Evolutionary conservation across 1,140 invertebrate genomes (phyloP), one percentile per base, ranked within the genome.

Genomic region (Wiebesia pumilae): DNA sequence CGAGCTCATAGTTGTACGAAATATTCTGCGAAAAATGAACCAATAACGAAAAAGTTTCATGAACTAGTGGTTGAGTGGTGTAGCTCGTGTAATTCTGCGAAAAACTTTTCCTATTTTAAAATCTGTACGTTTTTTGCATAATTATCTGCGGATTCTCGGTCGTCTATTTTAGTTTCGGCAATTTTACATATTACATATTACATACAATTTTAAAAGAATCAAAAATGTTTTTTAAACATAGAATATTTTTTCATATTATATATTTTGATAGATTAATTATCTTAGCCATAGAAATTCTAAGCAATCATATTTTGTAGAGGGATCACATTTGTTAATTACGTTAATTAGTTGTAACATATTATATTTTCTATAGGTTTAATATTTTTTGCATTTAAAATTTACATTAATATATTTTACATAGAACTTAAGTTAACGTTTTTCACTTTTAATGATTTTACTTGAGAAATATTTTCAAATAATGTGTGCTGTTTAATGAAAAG

Each of bases 21-120:
- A 33, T 19, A 38, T n/a, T 54, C 78, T 35, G 33, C 21, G 33
- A 69, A 73, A 80, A 81, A 73, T 85, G 35, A 38, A 33, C 67
- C 0, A 27, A 12, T 9, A 65, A 75, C 43, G 79, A 81, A 81
- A 86, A 86, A 86, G 78, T 86, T 81, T 81, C 12, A 16, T 65
- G 65, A 81, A 86, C 69, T 62, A 62, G 84, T 35, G 40, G 7
- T 38, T 12, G 14, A 38, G 38, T 33, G 67, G 47, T 19, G 12
- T 1, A 24, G 54, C 35, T 30, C 71, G 38, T 19, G 79, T n/a
- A 81, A 81, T 81, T 81, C 38, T 0, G n/a, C 19, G 21, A 30
- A 62, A 86, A 81, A 81, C 35, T 81, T 85, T 85, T 47, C n/a
- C 1, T 58, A 14, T 47, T 38, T 27, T 2, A 38, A 65, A 69